Percentiles rank a stretch among this genome's conserved stretches.
These are phyloP conservation scores for Lithosia quadra DNA, from an alignment of 2,888 invertebrate species.

Conservation along the genomic window DNA sequence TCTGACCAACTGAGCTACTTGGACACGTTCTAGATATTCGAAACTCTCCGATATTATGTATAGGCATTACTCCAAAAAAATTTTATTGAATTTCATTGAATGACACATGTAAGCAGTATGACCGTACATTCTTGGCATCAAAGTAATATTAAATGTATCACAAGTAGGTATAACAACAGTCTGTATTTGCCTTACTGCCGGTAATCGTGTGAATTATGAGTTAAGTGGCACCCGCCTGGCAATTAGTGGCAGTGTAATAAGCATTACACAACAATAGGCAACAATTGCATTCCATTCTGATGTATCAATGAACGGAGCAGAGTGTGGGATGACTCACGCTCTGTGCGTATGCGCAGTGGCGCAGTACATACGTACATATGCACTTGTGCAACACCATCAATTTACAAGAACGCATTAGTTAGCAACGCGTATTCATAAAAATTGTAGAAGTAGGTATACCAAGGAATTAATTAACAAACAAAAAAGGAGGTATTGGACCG, in stretches of 20 bases:
- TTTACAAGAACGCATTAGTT: neutral
- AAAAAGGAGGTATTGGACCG: neutral
- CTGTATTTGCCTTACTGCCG: no score
- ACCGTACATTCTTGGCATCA: no score
- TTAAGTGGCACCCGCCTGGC: neutral
- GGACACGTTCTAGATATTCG: no score
- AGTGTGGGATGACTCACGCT: neutral
- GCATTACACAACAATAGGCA: neutral
- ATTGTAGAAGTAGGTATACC: neutral
- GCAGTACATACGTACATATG: neutral
- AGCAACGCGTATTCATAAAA: neutral
- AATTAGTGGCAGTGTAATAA: neutral
- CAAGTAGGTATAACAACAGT: no score
- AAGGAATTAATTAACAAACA: no score
- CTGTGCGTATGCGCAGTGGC: neutral
- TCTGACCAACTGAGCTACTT: no score
- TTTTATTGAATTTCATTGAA: no score
- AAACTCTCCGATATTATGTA: no score
- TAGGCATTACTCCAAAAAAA: no score
- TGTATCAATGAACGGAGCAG: neutral
- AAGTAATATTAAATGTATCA: no score
- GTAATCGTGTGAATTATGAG: neutral
- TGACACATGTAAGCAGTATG: no score
- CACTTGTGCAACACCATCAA: neutral
- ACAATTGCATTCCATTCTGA: neutral